These are phyloP conservation scores for Cyclura pinguis DNA, from an alignment of 2,797 vertebrate species.

Conservation along the genomic window DNA sequence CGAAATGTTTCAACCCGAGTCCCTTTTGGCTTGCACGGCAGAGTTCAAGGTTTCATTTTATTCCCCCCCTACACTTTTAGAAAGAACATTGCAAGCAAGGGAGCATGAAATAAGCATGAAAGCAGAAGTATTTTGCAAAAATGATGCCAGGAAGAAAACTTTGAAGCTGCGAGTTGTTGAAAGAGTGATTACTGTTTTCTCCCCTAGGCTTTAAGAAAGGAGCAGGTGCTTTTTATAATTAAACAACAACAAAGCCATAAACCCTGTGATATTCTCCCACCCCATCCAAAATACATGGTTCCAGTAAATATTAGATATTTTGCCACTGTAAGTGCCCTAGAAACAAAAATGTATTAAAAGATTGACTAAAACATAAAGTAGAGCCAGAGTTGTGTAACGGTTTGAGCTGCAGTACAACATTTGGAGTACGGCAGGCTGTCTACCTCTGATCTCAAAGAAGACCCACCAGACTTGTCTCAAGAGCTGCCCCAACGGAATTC, in stretches of 20 bases:
- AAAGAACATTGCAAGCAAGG: conserved; percentile 32
- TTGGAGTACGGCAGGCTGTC: too few relatives aligned
- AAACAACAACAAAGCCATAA: conserved; percentile 8
- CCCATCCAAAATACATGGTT: not conserved
- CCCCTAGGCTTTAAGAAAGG: not conserved
- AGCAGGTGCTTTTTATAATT: conserved; percentile 24
- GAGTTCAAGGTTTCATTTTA: not conserved
- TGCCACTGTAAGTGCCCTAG: not conserved
- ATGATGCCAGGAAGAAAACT: not conserved
- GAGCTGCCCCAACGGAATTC: too few relatives aligned
- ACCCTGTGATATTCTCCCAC: not conserved
- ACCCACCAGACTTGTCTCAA: too few relatives aligned
- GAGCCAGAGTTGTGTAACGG: too few relatives aligned
- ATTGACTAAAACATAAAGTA: not conserved
- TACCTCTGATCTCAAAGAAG: too few relatives aligned
- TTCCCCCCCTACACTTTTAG: not conserved
- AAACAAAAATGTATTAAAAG: not conserved
- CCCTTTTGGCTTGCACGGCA: not conserved
- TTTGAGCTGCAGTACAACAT: too few relatives aligned
- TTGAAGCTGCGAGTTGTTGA: conserved; percentile 7
- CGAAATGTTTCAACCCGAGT: not conserved
- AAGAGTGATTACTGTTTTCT: not conserved
- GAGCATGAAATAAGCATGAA: conserved; percentile 1
- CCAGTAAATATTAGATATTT: not conserved
- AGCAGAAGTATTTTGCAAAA: not conserved